Evolutionary conservation across 2,113 vertebrate genomes (phyloP), one percentile per base, ranked within the genome.

Genomic region (Mobula birostris): DNA sequence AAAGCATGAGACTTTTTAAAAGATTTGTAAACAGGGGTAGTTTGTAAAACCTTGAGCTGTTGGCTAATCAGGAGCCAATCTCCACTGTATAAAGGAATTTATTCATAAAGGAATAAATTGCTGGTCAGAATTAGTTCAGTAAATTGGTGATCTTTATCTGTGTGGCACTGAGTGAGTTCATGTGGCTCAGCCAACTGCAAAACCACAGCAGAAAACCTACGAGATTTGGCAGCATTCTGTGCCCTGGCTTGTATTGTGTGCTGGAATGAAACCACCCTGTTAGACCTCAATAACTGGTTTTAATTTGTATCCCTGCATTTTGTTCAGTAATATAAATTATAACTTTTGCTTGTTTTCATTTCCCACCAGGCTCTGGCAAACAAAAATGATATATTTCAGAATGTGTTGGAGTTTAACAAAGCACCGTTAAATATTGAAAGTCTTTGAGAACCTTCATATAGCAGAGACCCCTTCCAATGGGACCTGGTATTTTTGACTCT

Each of bases 251-350:
- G 58, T 29, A 63, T 27, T 27, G 61, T 87, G 58, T 87, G 56
- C 83, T 87, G 83, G 58, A 87, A 58, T 48, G 48, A 61, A 63
- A 63, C 56, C 83, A 15, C 29, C 56, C 58, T n/a, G 83, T 61
- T 29, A 87, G 11, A 87, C 27, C 83, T 87, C 58, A 87, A 63
- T 61, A 63, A 87, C 83, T 87, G 83, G 83, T 87, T 87, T 87
- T 87, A n/a, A 87, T 87, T 87, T 87, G 83, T 63, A 63, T 29
- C 27, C 56, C 83, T 87, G 27, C 29, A 87, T 87, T 87, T 63
- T 61, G 12, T 29, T 87, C 58, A n/a, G 58, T 58, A 87, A 87
- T n/a, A 87, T 87, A 63, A 87, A 87, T 87, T 19, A 63, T 63
- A 61, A n/a, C 12, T 14, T 87, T 63, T 87, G 27, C 83, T 87